Evolutionary conservation across 2,888 invertebrate genomes (phyloP), one percentile per base, ranked within the genome.

Genomic region (Athalia circularis): DNA sequence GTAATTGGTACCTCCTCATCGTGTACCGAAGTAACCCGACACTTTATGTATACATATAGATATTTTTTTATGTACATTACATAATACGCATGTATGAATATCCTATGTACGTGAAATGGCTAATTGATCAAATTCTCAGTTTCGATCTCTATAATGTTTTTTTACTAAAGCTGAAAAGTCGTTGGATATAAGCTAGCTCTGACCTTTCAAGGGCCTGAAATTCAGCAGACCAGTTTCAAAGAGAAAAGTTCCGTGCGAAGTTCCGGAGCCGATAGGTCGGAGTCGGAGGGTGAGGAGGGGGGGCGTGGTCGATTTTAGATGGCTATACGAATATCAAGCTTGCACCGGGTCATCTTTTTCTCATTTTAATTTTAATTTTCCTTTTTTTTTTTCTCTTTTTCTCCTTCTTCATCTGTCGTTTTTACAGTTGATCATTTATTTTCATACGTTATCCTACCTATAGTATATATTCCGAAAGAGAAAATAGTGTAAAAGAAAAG

Each of bases 191-290:
- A 11, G 52, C 52, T 7, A 11, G 52, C 2, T 9, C 52, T 54
- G 68, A 68, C 68, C 54, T 52, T 68, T 54, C 52, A 68, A 68
- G 72, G 72, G 72, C 59, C 13, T 29, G 59, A 59, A 72, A 72
- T 72, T 57, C 47, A 59, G 7, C 7, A 59, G 72, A 59, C 72
- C 59, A 72, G 72, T 57, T 29, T 29, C 57, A 72, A 57, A 72
- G 72, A 57, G 72, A 72, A 72, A 72, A 72, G 72, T 72, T 57
- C 57, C 57, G 72, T 47, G 72, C 57, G 72, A 72, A 72, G 72
- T 72, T 72, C 4, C 13, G 11, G 13, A 45, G 47, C 72, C 72
- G 72, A 72, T 72, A 54, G 57, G 72, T 29, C 29, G 29, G 2
- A 29, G 29, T 29, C 2, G 2, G 29, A 29, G 29, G 29, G 29